Conservation (phyloP, 2,113 vertebrate species). For the Lanius ludovicianus region DNA sequence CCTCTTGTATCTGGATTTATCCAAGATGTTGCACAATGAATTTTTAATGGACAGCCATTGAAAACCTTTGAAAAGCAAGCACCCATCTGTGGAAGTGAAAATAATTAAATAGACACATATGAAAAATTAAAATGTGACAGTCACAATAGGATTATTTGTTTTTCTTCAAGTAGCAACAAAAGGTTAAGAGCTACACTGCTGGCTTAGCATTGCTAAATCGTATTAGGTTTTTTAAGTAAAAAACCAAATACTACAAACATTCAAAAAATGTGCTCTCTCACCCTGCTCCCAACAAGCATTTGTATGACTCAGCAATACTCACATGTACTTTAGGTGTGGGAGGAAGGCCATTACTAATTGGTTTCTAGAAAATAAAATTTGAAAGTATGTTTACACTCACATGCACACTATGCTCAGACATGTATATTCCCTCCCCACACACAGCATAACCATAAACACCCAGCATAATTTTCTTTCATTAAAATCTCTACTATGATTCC, state of each 20-base stretch:
- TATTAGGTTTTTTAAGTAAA: not conserved
- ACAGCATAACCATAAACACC: not conserved
- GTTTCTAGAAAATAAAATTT: constrained; percentile 82
- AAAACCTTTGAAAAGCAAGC: constrained; percentile 99
- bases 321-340: constrained; percentile 99
- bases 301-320: constrained; percentile 73
- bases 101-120: not conserved
- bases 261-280: not conserved
- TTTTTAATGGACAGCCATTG: constrained; percentile 96
- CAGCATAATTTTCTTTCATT: not conserved
- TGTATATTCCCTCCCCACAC: not conserved
- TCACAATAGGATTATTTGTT: not conserved
- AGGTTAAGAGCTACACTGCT: not conserved
- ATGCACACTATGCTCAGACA: not conserved
- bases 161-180: not conserved
- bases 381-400: not conserved
- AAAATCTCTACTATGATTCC: not conserved
- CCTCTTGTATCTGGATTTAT: constrained; percentile 98
- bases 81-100: constrained; percentile 86
- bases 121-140: not conserved
- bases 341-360: constrained; percentile 94
- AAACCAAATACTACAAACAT: not conserved
- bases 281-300: not conserved
- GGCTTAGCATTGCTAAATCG: not conserved
- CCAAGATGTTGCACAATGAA: constrained; percentile 98